phyloP scores from a whole-genome alignment of 2,888 invertebrate genomes.

The Cephus rjabovi region DNA sequence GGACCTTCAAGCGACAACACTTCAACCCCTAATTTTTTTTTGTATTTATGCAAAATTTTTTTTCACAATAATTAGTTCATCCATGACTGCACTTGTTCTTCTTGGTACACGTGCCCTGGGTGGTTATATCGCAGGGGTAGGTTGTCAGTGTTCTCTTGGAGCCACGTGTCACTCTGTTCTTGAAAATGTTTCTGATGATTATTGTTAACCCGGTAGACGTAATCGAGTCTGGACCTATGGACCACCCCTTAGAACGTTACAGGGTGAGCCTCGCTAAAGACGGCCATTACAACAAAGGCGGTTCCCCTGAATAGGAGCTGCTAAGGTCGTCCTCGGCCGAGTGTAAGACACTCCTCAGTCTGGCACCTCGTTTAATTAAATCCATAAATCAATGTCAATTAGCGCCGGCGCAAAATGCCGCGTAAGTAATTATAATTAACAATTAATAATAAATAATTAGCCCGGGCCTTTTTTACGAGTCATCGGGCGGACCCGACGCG shows the following conservation, averaged over 20 bases:
- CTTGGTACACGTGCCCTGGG: no score
- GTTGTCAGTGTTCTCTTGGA: no score
- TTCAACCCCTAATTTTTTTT: not conserved
- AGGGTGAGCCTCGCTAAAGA: conserved; percentile 8
- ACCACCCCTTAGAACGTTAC: not conserved
- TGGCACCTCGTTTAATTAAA: conserved; percentile 64
- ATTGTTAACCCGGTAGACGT: not conserved
- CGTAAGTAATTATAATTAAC: conserved; percentile 63
- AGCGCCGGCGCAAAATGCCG: conserved; percentile 37
- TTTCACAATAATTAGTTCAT: not conserved
- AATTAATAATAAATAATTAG: conserved; percentile 58
- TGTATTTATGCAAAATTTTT: not conserved
- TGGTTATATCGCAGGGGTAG: no score
- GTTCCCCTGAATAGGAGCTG: conserved; percentile 56
- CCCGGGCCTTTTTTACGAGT: conserved; percentile 25
- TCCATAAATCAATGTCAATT: conserved; percentile 66
- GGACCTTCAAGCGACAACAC: not conserved
- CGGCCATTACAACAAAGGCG: conserved; percentile 42
- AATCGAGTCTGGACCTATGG: not conserved
- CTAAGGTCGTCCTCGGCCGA: conserved; percentile 48
- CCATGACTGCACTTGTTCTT: no score
- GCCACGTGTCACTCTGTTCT: no score
- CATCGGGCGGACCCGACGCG: conserved; percentile 13
- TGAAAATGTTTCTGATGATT: not conserved
- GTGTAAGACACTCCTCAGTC: conserved; percentile 52